A percentile compares a stretch with the other conserved stretches of the same genome.
These are phyloP conservation scores for Himalopsyche kuldschensis DNA, from an alignment of 2,888 invertebrate species.

Conservation along the genomic window DNA sequence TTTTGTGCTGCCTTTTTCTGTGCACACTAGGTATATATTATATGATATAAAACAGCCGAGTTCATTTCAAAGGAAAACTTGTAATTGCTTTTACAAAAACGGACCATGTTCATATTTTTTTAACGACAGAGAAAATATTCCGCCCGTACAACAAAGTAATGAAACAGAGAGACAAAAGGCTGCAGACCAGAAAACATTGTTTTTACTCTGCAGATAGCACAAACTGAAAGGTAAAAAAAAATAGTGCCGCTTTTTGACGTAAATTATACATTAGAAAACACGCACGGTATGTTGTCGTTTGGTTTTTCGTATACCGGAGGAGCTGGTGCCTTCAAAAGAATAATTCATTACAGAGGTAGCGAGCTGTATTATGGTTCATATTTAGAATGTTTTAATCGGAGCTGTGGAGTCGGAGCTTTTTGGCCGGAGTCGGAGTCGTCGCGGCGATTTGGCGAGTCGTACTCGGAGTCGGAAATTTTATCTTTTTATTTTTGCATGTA, in stretches of 20 bases:
- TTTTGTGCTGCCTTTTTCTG: no score
- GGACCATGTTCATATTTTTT: not conserved
- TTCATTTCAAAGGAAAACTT: not conserved
- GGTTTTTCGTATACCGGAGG: not conserved
- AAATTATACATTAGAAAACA: not conserved
- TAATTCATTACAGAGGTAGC: no score
- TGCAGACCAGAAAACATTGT: not conserved
- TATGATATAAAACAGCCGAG: not conserved
- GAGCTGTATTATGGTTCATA: no score
- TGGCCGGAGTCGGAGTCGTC: no score
- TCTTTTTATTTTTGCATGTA: no score
- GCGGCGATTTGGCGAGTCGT: no score
- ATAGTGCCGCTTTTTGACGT: not conserved
- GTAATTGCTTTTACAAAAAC: not conserved
- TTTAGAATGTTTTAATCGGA: no score
- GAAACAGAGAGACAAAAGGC: not conserved
- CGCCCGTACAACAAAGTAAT: not conserved
- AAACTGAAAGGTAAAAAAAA: not conserved
- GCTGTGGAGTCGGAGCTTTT: no score
- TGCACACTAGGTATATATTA: no score
- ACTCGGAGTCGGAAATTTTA: no score
- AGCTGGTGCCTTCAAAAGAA: no score
- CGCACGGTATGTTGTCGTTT: not conserved
- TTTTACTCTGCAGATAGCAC: not conserved
- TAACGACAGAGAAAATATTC: not conserved